These are phyloP conservation scores for Chunga burmeisteri DNA, from an alignment of 2,113 vertebrate genomes.

Conservation along the genomic window DNA sequence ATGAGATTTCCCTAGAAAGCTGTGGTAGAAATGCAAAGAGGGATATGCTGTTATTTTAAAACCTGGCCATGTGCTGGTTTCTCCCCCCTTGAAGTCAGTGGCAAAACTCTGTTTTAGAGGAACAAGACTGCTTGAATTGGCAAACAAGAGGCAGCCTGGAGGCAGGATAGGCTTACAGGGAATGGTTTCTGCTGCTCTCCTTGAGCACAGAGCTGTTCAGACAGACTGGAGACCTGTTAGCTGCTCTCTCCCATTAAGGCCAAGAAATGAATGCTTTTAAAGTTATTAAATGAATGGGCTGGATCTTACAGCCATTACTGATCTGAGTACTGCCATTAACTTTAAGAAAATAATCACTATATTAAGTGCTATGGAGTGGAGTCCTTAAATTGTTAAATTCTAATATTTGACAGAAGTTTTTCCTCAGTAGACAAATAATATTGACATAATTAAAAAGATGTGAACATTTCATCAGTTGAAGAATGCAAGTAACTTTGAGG, in stretches of 20 bases:
- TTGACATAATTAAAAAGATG: conserved; percentile 50
- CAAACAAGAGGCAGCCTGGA: conserved; percentile 34
- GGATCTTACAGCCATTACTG: conserved; percentile 36
- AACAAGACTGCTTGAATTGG: not conserved
- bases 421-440: conserved; percentile 28
- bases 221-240: conserved; percentile 53
- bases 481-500: conserved; percentile 39
- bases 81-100: conserved; percentile 29
- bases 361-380: conserved; percentile 15
- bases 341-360: conserved; percentile 53
- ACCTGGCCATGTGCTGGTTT: not conserved
- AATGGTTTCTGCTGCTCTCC: conserved; percentile 15
- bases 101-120: not conserved
- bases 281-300: conserved; percentile 43
- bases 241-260: not conserved
- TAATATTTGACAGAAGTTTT: conserved; percentile 26
- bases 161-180: conserved; percentile 31
- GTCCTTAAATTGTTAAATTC: conserved; percentile 30
- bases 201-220: conserved; percentile 26
- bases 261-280: conserved; percentile 52
- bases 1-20: not conserved
- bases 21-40: not conserved
- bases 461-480: conserved; percentile 64
- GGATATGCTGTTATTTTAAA: not conserved
- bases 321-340: conserved; percentile 19